These are phyloP conservation scores for Sebastes kiyomatsui DNA, from an alignment of 2,797 vertebrate genomes.

Conservation along the genomic window DNA sequence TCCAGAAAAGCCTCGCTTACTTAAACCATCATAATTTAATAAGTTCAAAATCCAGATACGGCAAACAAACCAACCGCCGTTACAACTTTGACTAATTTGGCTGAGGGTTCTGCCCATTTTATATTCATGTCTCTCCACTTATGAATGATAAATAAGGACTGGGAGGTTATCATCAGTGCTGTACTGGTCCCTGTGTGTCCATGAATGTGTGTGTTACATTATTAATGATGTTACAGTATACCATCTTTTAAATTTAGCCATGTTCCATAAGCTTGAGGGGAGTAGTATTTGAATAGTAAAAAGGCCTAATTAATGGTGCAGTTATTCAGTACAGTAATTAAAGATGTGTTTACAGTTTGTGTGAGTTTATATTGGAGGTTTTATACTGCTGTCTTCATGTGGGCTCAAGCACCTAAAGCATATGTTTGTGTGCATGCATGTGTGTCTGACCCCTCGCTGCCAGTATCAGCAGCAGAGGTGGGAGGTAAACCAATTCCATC, in stretches of 20 bases:
- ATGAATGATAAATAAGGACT: slow-evolving; percentile 60
- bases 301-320: neutral
- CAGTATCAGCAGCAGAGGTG: slow-evolving; percentile 18
- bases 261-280: neutral
- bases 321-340: slow-evolving; percentile 4
- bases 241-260: slow-evolving; percentile 39
- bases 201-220: slow-evolving; percentile 48
- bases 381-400: neutral
- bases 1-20: neutral
- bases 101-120: slow-evolving; percentile 14
- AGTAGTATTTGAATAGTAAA: slow-evolving; percentile 10
- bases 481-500: slow-evolving; percentile 40
- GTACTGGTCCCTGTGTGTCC: slow-evolving; percentile 29
- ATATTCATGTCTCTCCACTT: slow-evolving; percentile 47
- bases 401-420: neutral
- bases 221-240: slow-evolving; percentile 58
- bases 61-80: slow-evolving; percentile 7
- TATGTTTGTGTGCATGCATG: neutral
- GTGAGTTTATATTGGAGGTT: neutral
- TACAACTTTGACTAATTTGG: slow-evolving; percentile 36
- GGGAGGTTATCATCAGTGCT: slow-evolving; percentile 50
- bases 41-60: neutral
- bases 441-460: neutral
- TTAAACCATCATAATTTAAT: neutral
- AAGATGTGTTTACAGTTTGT: neutral